A percentile compares a stretch with the other conserved stretches of the same genome.
Conservation (phyloP, 2,113 vertebrate species). For the Alligator sinensis region DNA sequence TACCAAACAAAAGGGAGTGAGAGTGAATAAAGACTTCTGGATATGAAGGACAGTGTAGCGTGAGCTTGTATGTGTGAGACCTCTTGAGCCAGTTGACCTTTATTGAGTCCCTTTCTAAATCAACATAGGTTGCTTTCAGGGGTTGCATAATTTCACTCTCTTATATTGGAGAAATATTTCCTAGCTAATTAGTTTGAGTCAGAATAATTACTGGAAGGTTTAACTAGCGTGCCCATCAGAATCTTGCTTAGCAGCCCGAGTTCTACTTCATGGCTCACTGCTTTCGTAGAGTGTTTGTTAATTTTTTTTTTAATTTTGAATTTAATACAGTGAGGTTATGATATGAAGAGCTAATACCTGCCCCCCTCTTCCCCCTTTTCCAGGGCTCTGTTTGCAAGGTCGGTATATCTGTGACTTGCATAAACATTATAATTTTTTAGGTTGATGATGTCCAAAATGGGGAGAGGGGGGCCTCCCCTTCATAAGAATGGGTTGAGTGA, state of each 20-base stretch:
- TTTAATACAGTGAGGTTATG: neutral
- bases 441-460: neutral
- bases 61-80: neutral
- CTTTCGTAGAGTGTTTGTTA: neutral
- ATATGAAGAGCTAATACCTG: too few relatives aligned
- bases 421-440: too few relatives aligned
- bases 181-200: slow-evolving; percentile 44
- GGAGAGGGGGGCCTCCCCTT: neutral
- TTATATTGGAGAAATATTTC: slow-evolving; percentile 12
- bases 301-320: neutral
- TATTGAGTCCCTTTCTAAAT: neutral
- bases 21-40: neutral
- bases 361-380: neutral
- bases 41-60: neutral
- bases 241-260: neutral
- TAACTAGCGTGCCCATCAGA: slow-evolving; percentile 6
- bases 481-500: neutral
- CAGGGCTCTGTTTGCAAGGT: neutral
- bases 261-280: neutral
- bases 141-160: slow-evolving; percentile 32
- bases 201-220: slow-evolving; percentile 40
- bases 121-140: neutral
- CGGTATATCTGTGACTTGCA: too few relatives aligned
- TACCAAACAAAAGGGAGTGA: neutral
- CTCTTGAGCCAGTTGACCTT: neutral